Evolutionary conservation across 2,888 invertebrate species (phyloP), one percentile per base, ranked within the genome.

Genomic region (Carabus problematicus): DNA sequence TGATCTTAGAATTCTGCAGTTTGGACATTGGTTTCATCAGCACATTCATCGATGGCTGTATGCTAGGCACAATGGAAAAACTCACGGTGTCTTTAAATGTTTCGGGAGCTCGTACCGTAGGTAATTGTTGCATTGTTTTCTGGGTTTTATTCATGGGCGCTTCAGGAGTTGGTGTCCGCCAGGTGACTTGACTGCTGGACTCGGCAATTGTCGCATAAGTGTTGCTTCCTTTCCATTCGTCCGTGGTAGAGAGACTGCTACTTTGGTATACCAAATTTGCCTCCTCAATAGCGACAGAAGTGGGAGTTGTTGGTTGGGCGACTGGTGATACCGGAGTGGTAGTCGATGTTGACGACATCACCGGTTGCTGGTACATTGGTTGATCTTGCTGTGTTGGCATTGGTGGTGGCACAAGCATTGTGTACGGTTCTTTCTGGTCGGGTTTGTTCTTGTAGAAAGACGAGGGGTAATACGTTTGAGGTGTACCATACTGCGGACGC

Each of bases 361-460:
- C 55, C 58, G 14, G 72, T 71, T 56, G 72, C 63, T 43, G 68
- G 55, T 64, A 73, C 71, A 58, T 58, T 70, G 63, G 6, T 63
- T 73, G 69, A 39, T 74, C 74, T 40, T 75, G 76, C 3, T 82
- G 83, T 0, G 84, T 83, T 16, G 86, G 86, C 41, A 86, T 83
- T 0, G 91, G 90, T 9, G 91, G 90, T 11, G 91, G 91, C 70
- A 91, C 86, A 67, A 91, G 83, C 77, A 90, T 87, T 0, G 90
- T 89, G 80, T 88, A 87, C 0, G 89, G 89, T 63, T 84, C 80
- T 14, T 81, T 75, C 58, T 83, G 82, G 12, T 89, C 85, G 58
- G 82, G 81, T 78, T 87, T 86, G 73, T 73, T 75, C 63, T 76
- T 73, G 64, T 72, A 75, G 52, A 77, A 62, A 72, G 78, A 45